Evolutionary conservation across 2,888 invertebrate species (phyloP), one percentile per base, ranked within the genome.

Genomic region (Pseudolycoriella hygida): DNA sequence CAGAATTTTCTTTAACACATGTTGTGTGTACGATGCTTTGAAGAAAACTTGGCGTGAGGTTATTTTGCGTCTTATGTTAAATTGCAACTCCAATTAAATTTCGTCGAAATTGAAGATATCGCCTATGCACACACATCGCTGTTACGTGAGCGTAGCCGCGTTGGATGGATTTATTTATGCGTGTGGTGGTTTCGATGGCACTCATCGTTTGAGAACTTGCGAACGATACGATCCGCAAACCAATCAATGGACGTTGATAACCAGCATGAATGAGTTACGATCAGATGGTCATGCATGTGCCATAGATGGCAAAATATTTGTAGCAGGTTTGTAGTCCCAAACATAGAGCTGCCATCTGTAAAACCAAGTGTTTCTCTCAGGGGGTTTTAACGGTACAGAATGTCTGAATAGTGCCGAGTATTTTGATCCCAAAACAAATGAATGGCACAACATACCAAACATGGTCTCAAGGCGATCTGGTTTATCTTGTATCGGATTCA

Each of bases 1-100:
- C 14, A 54, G 60, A 11, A 62, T 62, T 47, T 86, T 85, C 57
- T 88, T 87, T 60, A 87, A 85, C 64, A 84, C 83, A 8, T 86
- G 86, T 53, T 74, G 87, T 10, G 84, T 85, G 53, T 93, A 90
- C 61, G 81, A 92, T 57, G 87, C 89, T 1, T 80, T 84, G 2
- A 74, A 71, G 2, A 90, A 89, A 64, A 66, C 62, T 25, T 94
- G 93, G 93, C 75, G 76, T 42, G 90, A 92, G 69, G 76, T 70
- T 25, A 8, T n/a, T n/a, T n/a, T n/a, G n/a, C n/a, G 25, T 25
- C 8, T 4, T 6, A 25, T 8, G 5, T 25, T 8, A 25, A 25
- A 25, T 4, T 25, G n/a, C 25, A 8, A 25, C 8, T 25, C 25
- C 4, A 25, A 25, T 25, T 25, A 8, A 25, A 25, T 25, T 25